Conservation (phyloP, 2,113 vertebrate species). For the Cettia cetti region DNA sequence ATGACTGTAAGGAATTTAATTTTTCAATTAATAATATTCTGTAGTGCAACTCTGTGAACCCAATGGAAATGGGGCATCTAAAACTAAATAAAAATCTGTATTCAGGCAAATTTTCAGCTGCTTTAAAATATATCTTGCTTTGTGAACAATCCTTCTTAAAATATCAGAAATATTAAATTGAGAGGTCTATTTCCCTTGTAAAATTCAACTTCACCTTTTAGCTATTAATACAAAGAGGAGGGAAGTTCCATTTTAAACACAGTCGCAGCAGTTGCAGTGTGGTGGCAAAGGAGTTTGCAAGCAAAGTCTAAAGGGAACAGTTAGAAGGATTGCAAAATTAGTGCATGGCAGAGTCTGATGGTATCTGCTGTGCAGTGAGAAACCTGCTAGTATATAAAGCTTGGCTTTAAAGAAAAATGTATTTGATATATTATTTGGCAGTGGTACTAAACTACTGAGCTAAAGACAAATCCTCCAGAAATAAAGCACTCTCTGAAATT, state of each 20-base stretch:
- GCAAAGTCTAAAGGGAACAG: not conserved
- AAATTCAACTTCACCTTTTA: not conserved
- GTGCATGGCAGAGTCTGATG: not conserved
- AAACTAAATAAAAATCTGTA: not conserved
- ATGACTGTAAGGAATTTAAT: not conserved
- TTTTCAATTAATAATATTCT: not conserved
- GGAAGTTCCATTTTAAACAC: not conserved
- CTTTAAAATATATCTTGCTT: not conserved
- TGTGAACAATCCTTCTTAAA: not conserved
- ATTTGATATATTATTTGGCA: slow-evolving; percentile 17
- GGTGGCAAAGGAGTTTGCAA: not conserved
- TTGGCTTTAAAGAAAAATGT: slow-evolving; percentile 1
- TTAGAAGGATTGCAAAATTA: not conserved
- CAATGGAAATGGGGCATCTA: not conserved
- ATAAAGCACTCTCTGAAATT: slow-evolving; percentile 3
- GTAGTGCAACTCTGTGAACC: not conserved
- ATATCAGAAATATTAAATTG: not conserved
- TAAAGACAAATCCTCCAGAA: not conserved
- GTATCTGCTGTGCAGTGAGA: not conserved
- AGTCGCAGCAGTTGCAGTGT: not conserved
- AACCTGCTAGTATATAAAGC: not conserved
- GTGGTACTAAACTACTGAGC: not conserved
- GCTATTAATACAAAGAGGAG: not conserved
- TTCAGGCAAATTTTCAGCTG: not conserved
- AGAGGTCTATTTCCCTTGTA: not conserved